These are phyloP conservation scores for Ranitomeya variabilis DNA, from an alignment of 2,113 vertebrate genomes.

Conservation along the genomic window DNA sequence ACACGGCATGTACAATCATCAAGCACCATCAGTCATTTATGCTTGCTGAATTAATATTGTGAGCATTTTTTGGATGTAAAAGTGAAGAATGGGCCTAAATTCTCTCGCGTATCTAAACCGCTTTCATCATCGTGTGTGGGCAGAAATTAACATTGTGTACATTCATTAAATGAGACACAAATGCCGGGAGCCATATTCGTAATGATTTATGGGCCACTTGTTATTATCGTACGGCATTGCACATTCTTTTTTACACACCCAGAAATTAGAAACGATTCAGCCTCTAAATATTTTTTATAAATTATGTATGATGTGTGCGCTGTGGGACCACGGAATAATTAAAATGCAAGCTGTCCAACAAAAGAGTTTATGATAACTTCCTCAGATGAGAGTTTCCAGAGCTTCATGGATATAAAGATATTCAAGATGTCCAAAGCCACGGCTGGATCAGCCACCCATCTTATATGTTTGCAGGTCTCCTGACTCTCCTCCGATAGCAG, in stretches of 20 bases:
- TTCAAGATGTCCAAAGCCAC: not conserved
- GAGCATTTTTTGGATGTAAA: not conserved
- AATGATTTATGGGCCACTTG: not conserved
- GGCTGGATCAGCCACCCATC: no score
- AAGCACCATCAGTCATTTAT: not conserved
- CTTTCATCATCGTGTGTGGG: not conserved
- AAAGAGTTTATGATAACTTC: not conserved
- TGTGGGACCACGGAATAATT: not conserved
- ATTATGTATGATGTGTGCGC: not conserved
- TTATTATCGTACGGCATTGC: not conserved
- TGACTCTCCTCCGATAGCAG: no score
- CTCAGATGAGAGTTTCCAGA: not conserved
- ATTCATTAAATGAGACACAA: not conserved
- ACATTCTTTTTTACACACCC: not conserved
- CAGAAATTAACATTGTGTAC: not conserved
- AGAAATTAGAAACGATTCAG: not conserved
- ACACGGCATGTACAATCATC: not conserved
- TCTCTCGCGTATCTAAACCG: not conserved
- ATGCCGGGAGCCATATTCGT: not conserved
- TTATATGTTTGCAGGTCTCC: no score
- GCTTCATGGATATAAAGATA: not conserved
- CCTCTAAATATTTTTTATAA: not conserved
- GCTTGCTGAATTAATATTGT: not conserved
- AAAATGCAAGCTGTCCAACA: conserved; percentile 6
- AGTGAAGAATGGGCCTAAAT: not conserved